Evolutionary conservation across 1,140 invertebrate species (phyloP).

Genomic region (Drosophila teissieri): DNA sequence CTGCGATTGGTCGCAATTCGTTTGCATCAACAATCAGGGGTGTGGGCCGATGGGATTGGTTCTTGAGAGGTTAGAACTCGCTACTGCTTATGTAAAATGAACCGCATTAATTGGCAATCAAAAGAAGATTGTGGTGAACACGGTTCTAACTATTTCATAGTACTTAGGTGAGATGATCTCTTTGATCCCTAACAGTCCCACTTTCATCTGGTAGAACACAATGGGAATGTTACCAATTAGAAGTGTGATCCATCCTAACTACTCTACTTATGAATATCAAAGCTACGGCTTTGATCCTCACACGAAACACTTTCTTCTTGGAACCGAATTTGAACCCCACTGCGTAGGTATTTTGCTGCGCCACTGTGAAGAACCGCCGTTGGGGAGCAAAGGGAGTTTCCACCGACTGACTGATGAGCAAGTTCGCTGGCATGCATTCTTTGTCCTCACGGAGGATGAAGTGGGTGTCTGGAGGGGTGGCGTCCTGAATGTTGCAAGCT

Average conservation of each 20-base stretch:
- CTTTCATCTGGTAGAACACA: too few species aligned
- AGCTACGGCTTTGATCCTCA: too few species aligned
- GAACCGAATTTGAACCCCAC: background rate
- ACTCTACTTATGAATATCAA: too few species aligned
- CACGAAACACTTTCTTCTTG: too few species aligned
- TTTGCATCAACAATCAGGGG: conserved; percentile 13
- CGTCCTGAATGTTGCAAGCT: conserved; percentile 36
- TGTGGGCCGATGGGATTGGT: background rate
- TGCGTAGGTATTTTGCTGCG: background rate
- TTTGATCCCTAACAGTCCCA: too few species aligned
- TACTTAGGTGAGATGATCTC: too few species aligned
- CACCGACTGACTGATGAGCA: conserved; percentile 49
- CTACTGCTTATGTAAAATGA: too few species aligned
- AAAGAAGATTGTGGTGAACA: too few species aligned
- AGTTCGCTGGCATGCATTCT: conserved; percentile 51
- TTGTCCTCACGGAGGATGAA: conserved; percentile 12
- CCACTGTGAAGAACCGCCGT: conserved; percentile 21
- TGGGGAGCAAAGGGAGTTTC: conserved; percentile 33
- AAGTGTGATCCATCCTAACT: too few species aligned
- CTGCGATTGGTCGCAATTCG: conserved; percentile 31
- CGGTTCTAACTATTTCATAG: too few species aligned
- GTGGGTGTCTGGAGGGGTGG: conserved; percentile 27
- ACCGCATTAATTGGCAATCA: background rate
- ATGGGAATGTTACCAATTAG: too few species aligned
- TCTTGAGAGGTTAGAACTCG: background rate